Evolutionary conservation across 2,888 invertebrate species (phyloP), one percentile per base, ranked within the genome.

Genomic region (Athetis lepigone): DNA sequence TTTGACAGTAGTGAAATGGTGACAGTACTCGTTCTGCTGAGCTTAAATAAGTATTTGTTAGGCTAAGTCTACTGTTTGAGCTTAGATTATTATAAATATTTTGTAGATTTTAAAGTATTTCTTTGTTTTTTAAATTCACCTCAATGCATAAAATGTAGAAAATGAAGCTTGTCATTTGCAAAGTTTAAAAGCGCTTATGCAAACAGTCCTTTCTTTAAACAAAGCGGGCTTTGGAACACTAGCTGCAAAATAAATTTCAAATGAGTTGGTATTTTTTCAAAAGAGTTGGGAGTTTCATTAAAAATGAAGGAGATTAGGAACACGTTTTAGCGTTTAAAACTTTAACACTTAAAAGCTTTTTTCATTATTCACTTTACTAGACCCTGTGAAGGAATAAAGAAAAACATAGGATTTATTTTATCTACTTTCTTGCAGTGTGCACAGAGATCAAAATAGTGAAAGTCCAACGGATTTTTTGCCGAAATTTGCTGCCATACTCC

Each of bases 241-340:
- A 49, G 39, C 50, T 40, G 19, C 13, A 40, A 66, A 49, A 60
- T 66, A 71, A 66, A 57, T 57, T 49, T 9, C 49, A 70, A 71
- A 61, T 21, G 47, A 50, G 40, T 56, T 57, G 8, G 60, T 50
- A 60, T 54, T 61, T 55, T 55, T 37, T 23, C 45, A 61, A 52
- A 54, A 54, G 57, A 71, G 56, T 46, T 59, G 49, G 11, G 46
- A 71, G 52, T 72, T 72, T 72, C 61, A 67, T 72, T 72, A 67
- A 72, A 66, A 67, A 67, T 67, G 49, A 50, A 67, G 37, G 56
- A 51, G 61, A 58, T 72, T 72, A 66, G 66, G 45, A 54, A 71
- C 72, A 72, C 67, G 60, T 37, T 72, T 71, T 57, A 61, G 29
- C 72, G 37, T 61, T 71, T 72, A 46, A 72, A 71, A 67, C 45